Evolutionary conservation across 2,113 vertebrate genomes (phyloP).

Genomic region (Microcebus tavaratra): DNA sequence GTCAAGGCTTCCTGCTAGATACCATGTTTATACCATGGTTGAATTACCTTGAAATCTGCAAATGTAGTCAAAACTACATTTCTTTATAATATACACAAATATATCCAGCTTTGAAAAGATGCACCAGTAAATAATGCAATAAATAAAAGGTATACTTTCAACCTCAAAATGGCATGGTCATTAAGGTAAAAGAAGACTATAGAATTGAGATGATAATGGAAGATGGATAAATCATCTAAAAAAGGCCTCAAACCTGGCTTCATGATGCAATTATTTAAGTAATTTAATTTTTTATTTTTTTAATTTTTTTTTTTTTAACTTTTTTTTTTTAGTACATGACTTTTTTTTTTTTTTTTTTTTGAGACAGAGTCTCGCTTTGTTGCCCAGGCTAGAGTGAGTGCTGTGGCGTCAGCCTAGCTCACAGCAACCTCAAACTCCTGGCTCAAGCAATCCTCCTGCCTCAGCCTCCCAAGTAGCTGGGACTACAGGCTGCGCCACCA

Average conservation of each 20-base stretch:
- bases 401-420: too few relatives aligned
- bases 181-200: neutral
- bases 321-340: too few relatives aligned
- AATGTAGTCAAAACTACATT: neutral
- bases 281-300: neutral
- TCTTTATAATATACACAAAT: neutral
- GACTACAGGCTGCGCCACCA: too few relatives aligned
- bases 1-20: neutral
- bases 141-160: neutral
- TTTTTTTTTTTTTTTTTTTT: too few relatives aligned
- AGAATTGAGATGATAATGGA: neutral
- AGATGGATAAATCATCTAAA: neutral
- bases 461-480: too few relatives aligned
- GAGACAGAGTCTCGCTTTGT: too few relatives aligned
- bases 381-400: too few relatives aligned
- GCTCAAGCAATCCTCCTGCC: too few relatives aligned
- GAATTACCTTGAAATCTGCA: neutral
- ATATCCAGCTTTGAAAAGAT: neutral
- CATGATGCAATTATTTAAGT: neutral
- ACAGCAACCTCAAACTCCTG: too few relatives aligned
- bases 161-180: neutral
- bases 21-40: neutral
- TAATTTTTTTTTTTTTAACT: too few relatives aligned
- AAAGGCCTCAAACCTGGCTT: neutral
- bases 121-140: neutral